Conservation (phyloP, 2,113 vertebrate genomes). For the Sphaerodactylus townsendi region DNA sequence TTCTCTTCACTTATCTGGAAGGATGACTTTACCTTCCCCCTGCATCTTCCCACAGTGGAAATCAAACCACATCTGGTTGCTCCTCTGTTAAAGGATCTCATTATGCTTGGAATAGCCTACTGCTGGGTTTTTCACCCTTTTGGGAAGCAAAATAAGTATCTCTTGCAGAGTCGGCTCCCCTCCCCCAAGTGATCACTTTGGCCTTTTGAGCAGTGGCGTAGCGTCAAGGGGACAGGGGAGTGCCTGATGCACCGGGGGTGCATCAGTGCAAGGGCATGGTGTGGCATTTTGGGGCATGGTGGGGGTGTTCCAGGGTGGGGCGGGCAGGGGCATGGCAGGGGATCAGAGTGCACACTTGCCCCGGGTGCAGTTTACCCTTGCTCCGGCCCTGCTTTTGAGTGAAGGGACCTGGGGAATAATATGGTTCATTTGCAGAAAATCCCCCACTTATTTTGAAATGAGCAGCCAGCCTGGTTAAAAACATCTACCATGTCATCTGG, state of each 20-base stretch:
- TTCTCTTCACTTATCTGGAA: neutral
- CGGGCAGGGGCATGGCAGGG: too few relatives aligned
- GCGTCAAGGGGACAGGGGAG: too few relatives aligned
- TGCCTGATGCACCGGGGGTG: too few relatives aligned
- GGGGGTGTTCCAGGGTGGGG: too few relatives aligned
- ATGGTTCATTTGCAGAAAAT: neutral
- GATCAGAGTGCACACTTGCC: too few relatives aligned
- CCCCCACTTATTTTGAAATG: neutral
- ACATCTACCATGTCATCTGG: too few relatives aligned
- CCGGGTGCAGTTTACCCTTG: too few relatives aligned
- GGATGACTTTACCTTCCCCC: neutral
- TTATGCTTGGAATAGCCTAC: neutral
- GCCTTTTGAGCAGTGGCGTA: too few relatives aligned
- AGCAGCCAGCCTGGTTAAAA: too few relatives aligned
- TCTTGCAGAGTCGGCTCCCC: conserved; percentile 5
- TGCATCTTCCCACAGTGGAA: neutral
- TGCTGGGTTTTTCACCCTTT: neutral
- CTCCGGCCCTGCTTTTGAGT: too few relatives aligned
- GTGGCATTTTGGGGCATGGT: too few relatives aligned
- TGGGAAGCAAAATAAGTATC: neutral
- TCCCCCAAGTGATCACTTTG: neutral
- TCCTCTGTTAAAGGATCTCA: neutral
- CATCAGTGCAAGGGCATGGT: too few relatives aligned
- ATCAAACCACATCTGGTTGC: neutral
- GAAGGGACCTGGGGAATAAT: conserved; percentile 3